phyloP scores from a whole-genome alignment of 2,888 invertebrate species.

The Automeris io region DNA sequence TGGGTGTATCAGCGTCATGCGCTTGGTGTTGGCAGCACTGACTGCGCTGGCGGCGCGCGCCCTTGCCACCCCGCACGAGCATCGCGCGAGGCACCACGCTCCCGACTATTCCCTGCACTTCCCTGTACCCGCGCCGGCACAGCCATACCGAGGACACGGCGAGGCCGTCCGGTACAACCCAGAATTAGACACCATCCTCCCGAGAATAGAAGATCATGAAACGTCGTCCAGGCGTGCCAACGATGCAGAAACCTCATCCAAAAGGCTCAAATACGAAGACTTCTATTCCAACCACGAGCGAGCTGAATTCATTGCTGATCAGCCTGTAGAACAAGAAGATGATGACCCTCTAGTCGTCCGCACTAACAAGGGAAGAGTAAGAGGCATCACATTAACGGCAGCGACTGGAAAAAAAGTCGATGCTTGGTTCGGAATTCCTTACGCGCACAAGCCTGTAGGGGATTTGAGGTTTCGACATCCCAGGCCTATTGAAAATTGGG shows the following conservation, averaged over 20 bases:
- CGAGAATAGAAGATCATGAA: constrained; percentile 60
- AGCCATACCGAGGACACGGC: constrained; percentile 74
- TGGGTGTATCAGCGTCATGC: constrained; percentile 66
- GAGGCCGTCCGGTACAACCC: constrained; percentile 75
- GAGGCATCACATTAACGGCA: constrained; percentile 85
- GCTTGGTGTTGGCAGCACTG: constrained; percentile 68
- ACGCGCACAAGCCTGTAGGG: constrained; percentile 87
- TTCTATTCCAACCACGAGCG: constrained; percentile 63
- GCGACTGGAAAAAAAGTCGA: constrained; percentile 88
- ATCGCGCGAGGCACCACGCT: constrained; percentile 71
- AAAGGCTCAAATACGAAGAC: constrained; percentile 57
- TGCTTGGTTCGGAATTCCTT: constrained; percentile 90
- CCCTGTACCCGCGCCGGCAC: constrained; percentile 54
- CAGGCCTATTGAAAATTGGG: constrained; percentile 88
- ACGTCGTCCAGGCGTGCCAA: constrained; percentile 60
- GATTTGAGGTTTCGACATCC: constrained; percentile 91
- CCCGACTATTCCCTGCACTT: constrained; percentile 59
- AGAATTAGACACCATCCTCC: constrained; percentile 71
- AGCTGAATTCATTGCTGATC: constrained; percentile 57
- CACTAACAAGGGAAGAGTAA: constrained; percentile 86
- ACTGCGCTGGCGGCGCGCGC: constrained; percentile 68
- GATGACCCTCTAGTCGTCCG: constrained; percentile 85
- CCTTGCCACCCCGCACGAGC: constrained; percentile 67
- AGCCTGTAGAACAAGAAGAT: constrained; percentile 57
- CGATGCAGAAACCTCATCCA: constrained; percentile 58